Conservation (phyloP, 2,797 vertebrate genomes). For the Danio choprae region DNA sequence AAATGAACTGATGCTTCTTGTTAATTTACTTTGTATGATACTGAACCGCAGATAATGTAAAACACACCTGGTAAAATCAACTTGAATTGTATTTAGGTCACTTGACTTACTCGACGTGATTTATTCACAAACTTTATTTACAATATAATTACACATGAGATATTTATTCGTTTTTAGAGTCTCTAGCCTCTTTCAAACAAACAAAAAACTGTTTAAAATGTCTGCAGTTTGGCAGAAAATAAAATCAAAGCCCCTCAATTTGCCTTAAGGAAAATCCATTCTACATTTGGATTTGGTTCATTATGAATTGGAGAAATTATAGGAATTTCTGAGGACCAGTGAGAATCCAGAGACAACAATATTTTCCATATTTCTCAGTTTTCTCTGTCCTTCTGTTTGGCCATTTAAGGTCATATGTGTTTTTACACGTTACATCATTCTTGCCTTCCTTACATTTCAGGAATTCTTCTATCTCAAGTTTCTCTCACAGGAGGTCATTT, state of each 20-base stretch:
- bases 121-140: conserved; percentile 3
- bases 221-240: background rate
- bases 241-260: background rate
- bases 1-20: background rate
- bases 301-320: background rate
- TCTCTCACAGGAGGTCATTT: conserved; percentile 30
- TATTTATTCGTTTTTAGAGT: background rate
- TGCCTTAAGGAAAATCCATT: background rate
- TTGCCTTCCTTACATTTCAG: background rate
- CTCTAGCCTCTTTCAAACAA: background rate
- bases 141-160: background rate
- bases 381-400: conserved; percentile 5
- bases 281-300: background rate
- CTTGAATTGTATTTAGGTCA: conserved; percentile 6
- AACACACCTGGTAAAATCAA: background rate
- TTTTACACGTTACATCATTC: background rate
- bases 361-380: background rate
- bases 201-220: background rate
- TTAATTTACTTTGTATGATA: background rate
- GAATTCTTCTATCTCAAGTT: background rate
- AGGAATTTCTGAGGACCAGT: background rate
- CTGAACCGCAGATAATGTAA: background rate
- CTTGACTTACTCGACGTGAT: background rate
- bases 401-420: background rate
- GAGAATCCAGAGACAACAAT: background rate